These are phyloP conservation scores for Sigmodon hispidus DNA, from an alignment of 2,113 vertebrate genomes.

Conservation along the genomic window DNA sequence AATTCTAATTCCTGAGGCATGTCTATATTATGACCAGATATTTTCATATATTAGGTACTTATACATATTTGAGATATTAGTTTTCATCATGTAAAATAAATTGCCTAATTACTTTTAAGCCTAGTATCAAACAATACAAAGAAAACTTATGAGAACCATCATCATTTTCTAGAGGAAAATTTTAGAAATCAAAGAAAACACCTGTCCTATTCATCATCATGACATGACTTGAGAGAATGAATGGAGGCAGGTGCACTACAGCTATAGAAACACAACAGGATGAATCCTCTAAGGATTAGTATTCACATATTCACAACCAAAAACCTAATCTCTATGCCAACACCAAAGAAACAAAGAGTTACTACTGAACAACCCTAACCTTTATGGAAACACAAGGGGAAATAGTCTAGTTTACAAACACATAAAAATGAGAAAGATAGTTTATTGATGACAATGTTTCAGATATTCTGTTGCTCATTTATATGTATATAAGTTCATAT, in stretches of 20 bases:
- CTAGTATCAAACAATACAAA: not conserved
- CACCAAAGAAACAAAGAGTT: not conserved
- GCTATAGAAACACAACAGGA: not conserved
- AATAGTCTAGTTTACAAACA: not conserved
- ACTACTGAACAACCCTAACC: not conserved
- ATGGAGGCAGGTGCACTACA: not conserved
- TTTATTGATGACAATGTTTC: not conserved
- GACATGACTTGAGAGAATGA: not conserved
- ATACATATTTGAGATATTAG: not conserved
- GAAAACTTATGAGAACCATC: not conserved
- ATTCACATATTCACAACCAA: not conserved
- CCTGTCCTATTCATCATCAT: not conserved
- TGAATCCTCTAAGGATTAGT: not conserved
- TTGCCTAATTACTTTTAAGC: not conserved
- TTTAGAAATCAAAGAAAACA: not conserved
- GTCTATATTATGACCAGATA: not conserved
- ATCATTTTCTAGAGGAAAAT: not conserved
- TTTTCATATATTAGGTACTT: not conserved
- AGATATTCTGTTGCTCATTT: conserved; percentile 11
- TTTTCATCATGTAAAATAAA: conserved; percentile 4
- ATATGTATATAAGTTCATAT: not conserved
- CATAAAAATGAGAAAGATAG: not conserved
- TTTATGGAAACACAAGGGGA: not conserved
- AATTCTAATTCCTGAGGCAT: not conserved
- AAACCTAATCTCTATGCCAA: not conserved